Conservation (phyloP, 2,888 invertebrate species). For the Cylindroiulus punctatus region DNA sequence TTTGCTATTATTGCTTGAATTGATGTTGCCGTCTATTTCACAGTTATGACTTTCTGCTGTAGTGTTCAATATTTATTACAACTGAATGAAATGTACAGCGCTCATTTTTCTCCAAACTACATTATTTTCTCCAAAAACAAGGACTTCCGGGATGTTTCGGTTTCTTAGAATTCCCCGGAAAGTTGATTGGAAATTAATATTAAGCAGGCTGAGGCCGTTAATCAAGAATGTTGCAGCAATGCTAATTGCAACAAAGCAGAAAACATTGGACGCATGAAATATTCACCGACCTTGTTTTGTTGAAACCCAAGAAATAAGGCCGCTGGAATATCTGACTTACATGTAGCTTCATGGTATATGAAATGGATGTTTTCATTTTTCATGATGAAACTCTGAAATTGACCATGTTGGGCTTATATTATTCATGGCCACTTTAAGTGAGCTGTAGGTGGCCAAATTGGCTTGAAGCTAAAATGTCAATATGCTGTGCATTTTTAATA, state of each 20-base stretch:
- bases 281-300: not conserved
- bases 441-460: not conserved
- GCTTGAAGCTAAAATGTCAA: not conserved
- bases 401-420: not conserved
- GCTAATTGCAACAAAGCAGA: slow-evolving; percentile 9
- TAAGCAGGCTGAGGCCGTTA: not conserved
- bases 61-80: not conserved
- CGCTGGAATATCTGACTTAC: not conserved
- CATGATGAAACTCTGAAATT: slow-evolving; percentile 10
- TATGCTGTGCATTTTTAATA: not conserved
- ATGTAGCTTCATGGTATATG: not conserved
- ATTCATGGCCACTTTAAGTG: not conserved
- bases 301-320: not conserved
- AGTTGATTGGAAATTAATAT: slow-evolving; percentile 6
- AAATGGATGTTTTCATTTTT: not conserved
- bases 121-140: not conserved
- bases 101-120: not conserved
- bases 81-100: not conserved
- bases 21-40: not conserved
- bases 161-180: not conserved
- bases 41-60: not conserved
- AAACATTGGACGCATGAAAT: not conserved
- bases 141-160: not conserved
- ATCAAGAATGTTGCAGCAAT: not conserved
- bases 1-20: too few relatives aligned